These are phyloP conservation scores for Eudemis profundana DNA, from an alignment of 2,888 invertebrate species.

Conservation along the genomic window DNA sequence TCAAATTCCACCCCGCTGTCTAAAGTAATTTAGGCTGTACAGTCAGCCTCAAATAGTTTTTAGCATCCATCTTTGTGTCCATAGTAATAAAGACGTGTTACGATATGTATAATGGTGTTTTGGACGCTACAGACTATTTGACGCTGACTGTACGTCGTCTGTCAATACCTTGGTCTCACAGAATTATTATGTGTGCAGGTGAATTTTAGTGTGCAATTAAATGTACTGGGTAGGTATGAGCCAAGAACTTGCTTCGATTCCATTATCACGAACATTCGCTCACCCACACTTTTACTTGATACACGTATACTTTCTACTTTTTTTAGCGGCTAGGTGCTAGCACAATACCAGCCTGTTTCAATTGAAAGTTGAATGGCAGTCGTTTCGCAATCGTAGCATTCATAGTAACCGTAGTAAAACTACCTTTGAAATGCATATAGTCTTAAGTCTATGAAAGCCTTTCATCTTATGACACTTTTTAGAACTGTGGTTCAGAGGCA, in stretches of 20 bases:
- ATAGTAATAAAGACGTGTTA: no score
- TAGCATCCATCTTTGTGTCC: no score
- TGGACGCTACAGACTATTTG: no score
- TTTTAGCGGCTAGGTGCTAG: constrained; percentile 26
- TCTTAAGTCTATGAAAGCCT: not conserved
- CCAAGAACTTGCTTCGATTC: not conserved
- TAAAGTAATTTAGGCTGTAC: no score
- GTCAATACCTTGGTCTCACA: no score
- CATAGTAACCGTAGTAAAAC: not conserved
- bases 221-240: no score
- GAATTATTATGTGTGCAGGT: no score
- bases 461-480: not conserved
- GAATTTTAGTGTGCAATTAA: no score
- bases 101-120: no score
- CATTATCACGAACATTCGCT: constrained; percentile 12
- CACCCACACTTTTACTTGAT: constrained; percentile 35
- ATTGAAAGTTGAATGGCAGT: not conserved
- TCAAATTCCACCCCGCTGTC: no score
- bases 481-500: not conserved
- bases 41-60: no score
- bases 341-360: not conserved
- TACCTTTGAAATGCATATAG: not conserved
- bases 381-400: not conserved
- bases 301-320: constrained; percentile 36
- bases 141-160: no score